These are phyloP conservation scores for Elmis aenea DNA, from an alignment of 2,888 invertebrate genomes.

Conservation along the genomic window DNA sequence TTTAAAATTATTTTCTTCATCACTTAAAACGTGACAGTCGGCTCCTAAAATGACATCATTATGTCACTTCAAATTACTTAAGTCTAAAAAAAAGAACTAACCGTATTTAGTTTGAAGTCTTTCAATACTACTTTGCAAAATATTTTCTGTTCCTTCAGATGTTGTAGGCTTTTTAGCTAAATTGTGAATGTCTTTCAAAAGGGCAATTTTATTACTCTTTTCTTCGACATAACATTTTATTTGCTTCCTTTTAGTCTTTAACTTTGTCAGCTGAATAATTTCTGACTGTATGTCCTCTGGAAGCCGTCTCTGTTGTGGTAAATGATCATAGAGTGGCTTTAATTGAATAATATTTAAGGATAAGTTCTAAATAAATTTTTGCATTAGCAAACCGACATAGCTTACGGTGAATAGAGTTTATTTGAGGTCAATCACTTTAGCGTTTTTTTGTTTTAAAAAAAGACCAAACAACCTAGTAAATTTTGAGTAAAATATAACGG, in stretches of 20 bases:
- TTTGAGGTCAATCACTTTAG: too few relatives aligned
- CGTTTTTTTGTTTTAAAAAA: too few relatives aligned
- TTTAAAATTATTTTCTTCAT: slow-evolving; percentile 12
- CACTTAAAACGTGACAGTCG: slow-evolving; percentile 8
- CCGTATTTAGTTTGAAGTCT: slow-evolving; percentile 3
- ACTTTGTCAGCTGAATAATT: too few relatives aligned
- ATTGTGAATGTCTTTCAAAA: slow-evolving; percentile 6
- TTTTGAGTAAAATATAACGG: too few relatives aligned
- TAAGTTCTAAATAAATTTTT: too few relatives aligned
- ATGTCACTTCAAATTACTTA: neutral
- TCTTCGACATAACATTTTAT: slow-evolving; percentile 1
- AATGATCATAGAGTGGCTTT: slow-evolving; percentile 1
- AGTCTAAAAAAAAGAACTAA: slow-evolving; percentile 1
- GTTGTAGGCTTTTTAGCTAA: slow-evolving; percentile 2
- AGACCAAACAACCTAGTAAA: too few relatives aligned
- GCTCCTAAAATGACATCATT: slow-evolving; percentile 6
- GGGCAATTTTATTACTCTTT: slow-evolving; percentile 5
- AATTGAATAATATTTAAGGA: neutral
- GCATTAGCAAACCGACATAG: too few relatives aligned
- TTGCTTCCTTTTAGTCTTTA: too few relatives aligned
- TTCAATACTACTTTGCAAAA: slow-evolving; percentile 4
- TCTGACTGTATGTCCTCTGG: neutral
- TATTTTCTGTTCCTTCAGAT: slow-evolving; percentile 1
- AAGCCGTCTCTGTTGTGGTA: slow-evolving; percentile 3
- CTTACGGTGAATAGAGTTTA: too few relatives aligned